Evolutionary conservation across 2,113 vertebrate species (phyloP).

Genomic region (Garra rufa): DNA sequence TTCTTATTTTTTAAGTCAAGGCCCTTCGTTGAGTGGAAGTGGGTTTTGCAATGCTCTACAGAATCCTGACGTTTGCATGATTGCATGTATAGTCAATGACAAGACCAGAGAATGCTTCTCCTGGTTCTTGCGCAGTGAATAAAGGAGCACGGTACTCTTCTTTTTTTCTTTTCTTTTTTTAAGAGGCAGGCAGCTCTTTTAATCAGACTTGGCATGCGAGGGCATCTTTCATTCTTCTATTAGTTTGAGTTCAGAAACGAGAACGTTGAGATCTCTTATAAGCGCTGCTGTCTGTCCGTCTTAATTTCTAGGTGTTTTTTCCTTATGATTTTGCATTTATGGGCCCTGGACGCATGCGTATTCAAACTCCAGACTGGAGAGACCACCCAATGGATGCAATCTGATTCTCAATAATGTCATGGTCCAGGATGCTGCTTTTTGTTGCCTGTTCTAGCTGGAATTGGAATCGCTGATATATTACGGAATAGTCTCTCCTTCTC

Average conservation of each 20-base stretch:
- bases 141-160: neutral
- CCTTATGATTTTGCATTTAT: neutral
- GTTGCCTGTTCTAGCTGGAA: neutral
- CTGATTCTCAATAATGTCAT: slow-evolving; percentile 5
- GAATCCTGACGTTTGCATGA: slow-evolving; percentile 44
- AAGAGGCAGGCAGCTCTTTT: neutral
- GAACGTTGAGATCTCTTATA: neutral
- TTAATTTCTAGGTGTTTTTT: slow-evolving; percentile 2
- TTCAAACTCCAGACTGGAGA: slow-evolving; percentile 38
- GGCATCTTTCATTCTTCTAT: slow-evolving; percentile 8
- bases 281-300: neutral
- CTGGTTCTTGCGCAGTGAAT: neutral
- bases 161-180: no score
- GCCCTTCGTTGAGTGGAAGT: neutral
- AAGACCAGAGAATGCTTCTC: slow-evolving; percentile 20
- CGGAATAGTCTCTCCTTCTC: slow-evolving; percentile 25
- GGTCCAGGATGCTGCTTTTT: slow-evolving; percentile 23
- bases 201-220: slow-evolving; percentile 27
- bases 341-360: slow-evolving; percentile 24
- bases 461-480: neutral
- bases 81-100: slow-evolving; percentile 30
- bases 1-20: neutral
- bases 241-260: neutral
- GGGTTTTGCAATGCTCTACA: slow-evolving; percentile 8
- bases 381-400: slow-evolving; percentile 4